Conservation (phyloP, 2,888 invertebrate species). For the Melinaea marsaeus region DNA sequence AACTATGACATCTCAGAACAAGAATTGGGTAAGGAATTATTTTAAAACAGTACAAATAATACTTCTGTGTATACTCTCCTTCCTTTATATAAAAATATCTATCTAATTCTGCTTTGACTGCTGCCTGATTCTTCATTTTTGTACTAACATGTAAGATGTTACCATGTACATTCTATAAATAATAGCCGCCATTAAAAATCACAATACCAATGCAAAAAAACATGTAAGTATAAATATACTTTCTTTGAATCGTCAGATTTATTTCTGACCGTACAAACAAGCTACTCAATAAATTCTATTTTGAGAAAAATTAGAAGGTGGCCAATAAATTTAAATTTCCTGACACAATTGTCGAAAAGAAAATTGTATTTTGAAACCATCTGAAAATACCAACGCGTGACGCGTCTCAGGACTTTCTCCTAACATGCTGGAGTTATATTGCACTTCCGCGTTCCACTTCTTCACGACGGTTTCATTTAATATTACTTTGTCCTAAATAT, state of each 20-base stretch:
- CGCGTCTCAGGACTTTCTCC: constrained; percentile 39
- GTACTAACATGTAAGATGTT: not conserved
- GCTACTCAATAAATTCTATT: constrained; percentile 41
- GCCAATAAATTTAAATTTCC: constrained; percentile 43
- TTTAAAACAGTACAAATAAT: constrained; percentile 14
- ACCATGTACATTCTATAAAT: not conserved
- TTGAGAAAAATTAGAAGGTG: constrained; percentile 36
- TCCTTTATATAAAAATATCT: constrained; percentile 5
- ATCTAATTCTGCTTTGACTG: constrained; percentile 7
- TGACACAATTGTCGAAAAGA: constrained; percentile 53
- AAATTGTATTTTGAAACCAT: constrained; percentile 43
- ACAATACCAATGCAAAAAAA: not conserved
- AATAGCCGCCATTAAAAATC: constrained; percentile 7
- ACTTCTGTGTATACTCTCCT: constrained; percentile 5
- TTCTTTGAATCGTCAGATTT: constrained; percentile 32
- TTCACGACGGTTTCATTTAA: not conserved
- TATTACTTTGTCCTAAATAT: not conserved
- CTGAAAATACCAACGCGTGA: constrained; percentile 46
- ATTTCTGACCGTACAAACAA: constrained; percentile 36
- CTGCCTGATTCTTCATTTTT: constrained; percentile 8
- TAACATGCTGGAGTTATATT: constrained; percentile 28
- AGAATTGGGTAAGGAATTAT: constrained; percentile 62
- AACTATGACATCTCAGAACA: constrained; percentile 58
- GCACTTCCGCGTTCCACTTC: constrained; percentile 37
- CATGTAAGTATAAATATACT: constrained; percentile 15